Conservation (phyloP, 2,797 vertebrate species). For the Phrynocephalus forsythii region DNA sequence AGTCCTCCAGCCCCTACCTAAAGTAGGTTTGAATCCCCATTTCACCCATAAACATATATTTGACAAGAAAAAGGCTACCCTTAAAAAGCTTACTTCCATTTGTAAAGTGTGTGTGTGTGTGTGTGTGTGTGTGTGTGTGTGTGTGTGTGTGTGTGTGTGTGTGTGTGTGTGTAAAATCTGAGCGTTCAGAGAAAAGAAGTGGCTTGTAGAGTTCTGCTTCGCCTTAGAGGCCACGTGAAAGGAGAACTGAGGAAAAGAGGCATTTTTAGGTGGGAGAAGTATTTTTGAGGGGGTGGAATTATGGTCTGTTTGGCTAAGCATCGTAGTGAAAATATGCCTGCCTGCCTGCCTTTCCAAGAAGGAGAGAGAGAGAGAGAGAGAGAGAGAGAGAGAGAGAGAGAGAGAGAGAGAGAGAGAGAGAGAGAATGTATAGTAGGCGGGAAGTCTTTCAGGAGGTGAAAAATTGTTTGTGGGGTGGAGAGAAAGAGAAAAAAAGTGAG, state of each 20-base stretch:
- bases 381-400: not conserved
- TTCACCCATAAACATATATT: not conserved
- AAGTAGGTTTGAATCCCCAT: not conserved
- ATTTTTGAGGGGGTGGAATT: constrained; percentile 13
- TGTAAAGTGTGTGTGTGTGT: no score
- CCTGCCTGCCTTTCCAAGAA: not conserved
- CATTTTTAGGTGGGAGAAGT: not conserved
- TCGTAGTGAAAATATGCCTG: not conserved
- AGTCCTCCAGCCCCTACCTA: not conserved
- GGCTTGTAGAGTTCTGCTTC: not conserved
- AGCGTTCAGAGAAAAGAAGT: not conserved
- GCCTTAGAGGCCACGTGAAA: not conserved
- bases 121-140: no score
- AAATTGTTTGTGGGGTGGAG: no score
- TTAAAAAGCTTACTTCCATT: not conserved
- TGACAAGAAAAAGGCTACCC: not conserved
- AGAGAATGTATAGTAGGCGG: not conserved
- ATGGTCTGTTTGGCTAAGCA: not conserved
- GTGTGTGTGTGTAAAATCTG: not conserved
- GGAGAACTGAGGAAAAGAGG: not conserved
- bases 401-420: not conserved
- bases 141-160: no score
- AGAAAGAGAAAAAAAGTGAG: not conserved
- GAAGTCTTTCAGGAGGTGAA: no score
- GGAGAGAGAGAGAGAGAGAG: not conserved